Conservation (phyloP, 2,888 invertebrate genomes). For the Cephus runcator region DNA sequence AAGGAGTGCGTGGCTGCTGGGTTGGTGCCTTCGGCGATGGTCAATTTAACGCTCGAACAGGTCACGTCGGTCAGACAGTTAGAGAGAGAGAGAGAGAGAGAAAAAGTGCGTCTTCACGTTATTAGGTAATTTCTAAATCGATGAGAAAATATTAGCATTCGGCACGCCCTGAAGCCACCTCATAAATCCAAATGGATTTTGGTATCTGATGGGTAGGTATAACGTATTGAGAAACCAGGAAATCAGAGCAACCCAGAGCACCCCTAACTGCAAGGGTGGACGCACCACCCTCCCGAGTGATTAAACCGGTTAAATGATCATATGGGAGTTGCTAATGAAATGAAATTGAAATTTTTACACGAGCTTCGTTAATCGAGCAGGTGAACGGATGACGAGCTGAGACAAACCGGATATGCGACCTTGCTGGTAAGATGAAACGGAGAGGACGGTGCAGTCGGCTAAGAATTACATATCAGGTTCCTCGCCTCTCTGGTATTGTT, state of each 20-base stretch:
- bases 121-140: conserved; percentile 39
- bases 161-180: conserved; percentile 33
- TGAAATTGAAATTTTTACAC: background rate
- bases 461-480: background rate
- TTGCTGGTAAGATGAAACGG: conserved; percentile 11
- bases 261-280: background rate
- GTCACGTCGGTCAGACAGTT: no score
- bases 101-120: background rate
- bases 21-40: background rate
- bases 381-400: background rate
- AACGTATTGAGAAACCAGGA: background rate
- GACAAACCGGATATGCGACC: conserved; percentile 15
- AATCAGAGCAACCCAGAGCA: background rate
- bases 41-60: background rate
- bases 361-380: background rate
- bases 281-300: background rate
- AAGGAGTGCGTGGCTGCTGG: background rate
- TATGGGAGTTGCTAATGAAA: background rate
- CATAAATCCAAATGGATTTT: background rate
- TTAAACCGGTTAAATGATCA: background rate
- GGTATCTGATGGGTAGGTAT: background rate
- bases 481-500: background rate
- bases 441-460: background rate
- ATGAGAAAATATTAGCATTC: conserved; percentile 35
- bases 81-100: no score